phyloP scores from a whole-genome alignment of 2,113 vertebrate genomes.

The Strix uralensis region DNA sequence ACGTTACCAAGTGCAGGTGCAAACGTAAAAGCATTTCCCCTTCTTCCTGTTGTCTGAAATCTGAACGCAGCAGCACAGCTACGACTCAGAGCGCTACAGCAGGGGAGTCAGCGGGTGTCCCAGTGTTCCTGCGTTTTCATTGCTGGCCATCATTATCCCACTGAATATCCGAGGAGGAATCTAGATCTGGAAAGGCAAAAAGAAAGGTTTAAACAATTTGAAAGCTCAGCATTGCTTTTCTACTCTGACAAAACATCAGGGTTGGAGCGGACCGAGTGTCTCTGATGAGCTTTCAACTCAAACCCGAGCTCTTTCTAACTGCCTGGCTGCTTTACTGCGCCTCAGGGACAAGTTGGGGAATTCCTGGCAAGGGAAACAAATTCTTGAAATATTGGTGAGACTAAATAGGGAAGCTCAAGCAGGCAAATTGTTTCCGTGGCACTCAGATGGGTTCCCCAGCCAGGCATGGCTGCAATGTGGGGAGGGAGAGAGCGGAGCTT shows the following conservation, averaged over 20 bases:
- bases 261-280: rapidly evolving
- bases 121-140: background rate
- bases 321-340: background rate
- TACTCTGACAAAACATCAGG: background rate
- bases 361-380: background rate
- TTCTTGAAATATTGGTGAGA: background rate
- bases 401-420: background rate
- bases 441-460: background rate
- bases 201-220: background rate
- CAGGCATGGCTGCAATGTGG: background rate
- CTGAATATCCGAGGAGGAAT: background rate
- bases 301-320: background rate
- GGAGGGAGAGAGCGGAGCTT: background rate
- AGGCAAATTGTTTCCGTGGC: background rate
- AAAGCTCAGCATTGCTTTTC: background rate
- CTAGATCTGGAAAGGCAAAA: conserved; percentile 60
- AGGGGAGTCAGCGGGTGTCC: background rate
- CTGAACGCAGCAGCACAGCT: background rate
- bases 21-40: background rate
- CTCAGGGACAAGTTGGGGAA: background rate
- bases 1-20: conserved; percentile 67
- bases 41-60: background rate
- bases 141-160: too few relatives aligned
- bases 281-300: background rate
- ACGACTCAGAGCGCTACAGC: background rate